These are phyloP conservation scores for Raja brachyura DNA, from an alignment of 2,113 vertebrate species.

Conservation along the genomic window DNA sequence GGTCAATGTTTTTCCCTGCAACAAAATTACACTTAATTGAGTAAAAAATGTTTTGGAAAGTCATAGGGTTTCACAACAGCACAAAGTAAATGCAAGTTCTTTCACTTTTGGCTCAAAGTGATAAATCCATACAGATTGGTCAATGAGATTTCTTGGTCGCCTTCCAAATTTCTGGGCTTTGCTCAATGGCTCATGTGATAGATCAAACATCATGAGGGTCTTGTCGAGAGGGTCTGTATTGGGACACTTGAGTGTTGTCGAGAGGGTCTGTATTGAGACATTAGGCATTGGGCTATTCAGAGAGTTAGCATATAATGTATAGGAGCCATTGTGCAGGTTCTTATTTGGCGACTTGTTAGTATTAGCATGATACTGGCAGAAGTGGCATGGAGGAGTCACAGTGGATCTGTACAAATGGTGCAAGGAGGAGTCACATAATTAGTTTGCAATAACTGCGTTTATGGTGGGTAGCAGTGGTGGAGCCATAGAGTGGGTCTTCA, in stretches of 20 bases:
- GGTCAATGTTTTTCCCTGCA: background rate
- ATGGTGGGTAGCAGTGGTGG: no score
- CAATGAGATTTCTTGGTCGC: background rate
- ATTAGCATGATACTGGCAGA: background rate
- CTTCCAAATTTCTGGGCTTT: background rate
- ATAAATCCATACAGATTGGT: background rate
- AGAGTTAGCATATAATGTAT: background rate
- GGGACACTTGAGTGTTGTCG: no score
- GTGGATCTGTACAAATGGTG: background rate
- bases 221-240: no score
- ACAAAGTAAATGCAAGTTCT: background rate
- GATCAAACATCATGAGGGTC: background rate
- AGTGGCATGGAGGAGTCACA: background rate
- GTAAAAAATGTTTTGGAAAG: background rate
- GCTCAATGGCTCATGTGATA: background rate
- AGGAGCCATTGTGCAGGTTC: background rate
- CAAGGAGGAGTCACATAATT: no score
- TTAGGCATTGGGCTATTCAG: no score
- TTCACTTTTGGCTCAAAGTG: background rate
- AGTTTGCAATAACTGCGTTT: no score
- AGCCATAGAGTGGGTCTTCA: no score
- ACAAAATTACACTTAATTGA: background rate
- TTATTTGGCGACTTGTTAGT: background rate
- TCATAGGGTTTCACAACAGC: background rate
- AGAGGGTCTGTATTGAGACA: no score